These are phyloP conservation scores for Diplolepis rosae DNA, from an alignment of 2,888 invertebrate species.

Conservation along the genomic window DNA sequence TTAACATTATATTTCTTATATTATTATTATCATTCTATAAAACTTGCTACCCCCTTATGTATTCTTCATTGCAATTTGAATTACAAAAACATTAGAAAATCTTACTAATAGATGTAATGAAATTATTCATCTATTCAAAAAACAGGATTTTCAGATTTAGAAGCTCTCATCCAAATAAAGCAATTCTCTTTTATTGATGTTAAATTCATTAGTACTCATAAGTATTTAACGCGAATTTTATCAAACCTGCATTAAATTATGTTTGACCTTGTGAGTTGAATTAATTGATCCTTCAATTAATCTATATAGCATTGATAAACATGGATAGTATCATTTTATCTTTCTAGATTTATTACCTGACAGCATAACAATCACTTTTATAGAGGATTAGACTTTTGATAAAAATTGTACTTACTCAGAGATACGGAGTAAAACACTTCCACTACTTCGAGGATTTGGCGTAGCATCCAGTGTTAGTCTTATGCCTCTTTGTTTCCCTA, in stretches of 20 bases:
- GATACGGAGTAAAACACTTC: conserved; percentile 79
- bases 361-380: not conserved
- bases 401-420: conserved; percentile 78
- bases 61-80: too few species aligned
- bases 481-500: conserved; percentile 78
- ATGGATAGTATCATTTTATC: not conserved
- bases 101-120: too few species aligned
- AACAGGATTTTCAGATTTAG: not conserved
- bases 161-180: not conserved
- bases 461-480: conserved; percentile 78
- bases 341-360: not conserved
- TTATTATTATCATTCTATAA: not conserved
- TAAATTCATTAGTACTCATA: conserved; percentile 11
- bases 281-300: conserved; percentile 12
- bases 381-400: not conserved
- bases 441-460: conserved; percentile 74
- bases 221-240: not conserved
- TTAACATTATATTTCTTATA: conserved; percentile 24
- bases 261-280: not conserved
- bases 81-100: too few species aligned
- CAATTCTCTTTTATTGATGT: not conserved
- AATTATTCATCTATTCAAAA: too few species aligned
- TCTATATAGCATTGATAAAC: not conserved
- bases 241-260: not conserved
- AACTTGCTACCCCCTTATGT: not conserved